phyloP scores from a whole-genome alignment of 2,797 vertebrate species.

The Delichon dasypus region DNA sequence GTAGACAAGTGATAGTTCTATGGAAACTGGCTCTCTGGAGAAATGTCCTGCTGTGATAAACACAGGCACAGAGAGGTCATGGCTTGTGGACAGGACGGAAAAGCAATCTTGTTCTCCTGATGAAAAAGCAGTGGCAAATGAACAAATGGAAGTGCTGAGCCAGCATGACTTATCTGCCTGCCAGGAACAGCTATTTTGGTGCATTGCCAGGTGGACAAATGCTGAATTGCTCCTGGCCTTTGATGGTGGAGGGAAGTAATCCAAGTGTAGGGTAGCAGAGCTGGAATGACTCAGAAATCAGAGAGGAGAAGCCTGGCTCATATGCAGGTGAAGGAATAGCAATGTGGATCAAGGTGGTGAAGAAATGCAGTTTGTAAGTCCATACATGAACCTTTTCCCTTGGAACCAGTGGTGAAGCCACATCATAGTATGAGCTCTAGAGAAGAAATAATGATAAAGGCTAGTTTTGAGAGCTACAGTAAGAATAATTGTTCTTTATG shows the following conservation, averaged over 20 bases:
- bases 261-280: background rate
- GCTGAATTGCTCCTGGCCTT: background rate
- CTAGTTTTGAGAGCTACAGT: background rate
- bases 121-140: constrained; percentile 17
- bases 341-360: background rate
- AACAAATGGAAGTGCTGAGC: constrained; percentile 26
- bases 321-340: background rate
- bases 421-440: background rate
- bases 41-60: background rate
- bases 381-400: background rate
- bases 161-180: background rate
- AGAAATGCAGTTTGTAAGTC: background rate
- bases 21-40: background rate
- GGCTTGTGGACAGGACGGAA: background rate
- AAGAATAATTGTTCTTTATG: background rate
- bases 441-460: background rate
- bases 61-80: background rate
- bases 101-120: background rate
- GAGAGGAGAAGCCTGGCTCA: background rate
- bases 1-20: background rate
- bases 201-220: constrained; percentile 22
- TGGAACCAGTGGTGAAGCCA: background rate
- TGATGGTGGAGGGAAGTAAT: background rate
- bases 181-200: constrained; percentile 18
- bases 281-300: background rate